phyloP scores from a whole-genome alignment of 1,140 invertebrate species.

The Drosophila miranda region DNA sequence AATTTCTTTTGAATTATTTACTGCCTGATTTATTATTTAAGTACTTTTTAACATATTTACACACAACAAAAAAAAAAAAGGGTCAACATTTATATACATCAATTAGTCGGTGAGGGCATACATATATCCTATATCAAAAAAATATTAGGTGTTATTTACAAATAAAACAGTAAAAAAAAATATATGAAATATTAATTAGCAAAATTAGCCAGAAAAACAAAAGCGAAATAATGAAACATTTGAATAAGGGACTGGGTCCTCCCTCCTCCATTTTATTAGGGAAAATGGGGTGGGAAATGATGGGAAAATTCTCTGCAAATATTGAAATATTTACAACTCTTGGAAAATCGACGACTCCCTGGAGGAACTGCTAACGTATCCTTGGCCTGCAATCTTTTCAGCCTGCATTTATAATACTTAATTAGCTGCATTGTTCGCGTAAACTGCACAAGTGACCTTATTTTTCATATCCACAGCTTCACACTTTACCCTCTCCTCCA shows the following conservation, averaged over 20 bases:
- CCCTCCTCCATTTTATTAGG: not conserved
- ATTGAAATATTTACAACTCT: conserved; percentile 4
- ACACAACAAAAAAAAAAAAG: conserved; percentile 11
- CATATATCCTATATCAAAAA: conserved; percentile 4
- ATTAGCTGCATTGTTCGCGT: conserved; percentile 73
- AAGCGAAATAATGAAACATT: conserved; percentile 15
- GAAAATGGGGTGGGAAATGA: not conserved
- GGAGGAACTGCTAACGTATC: conserved; percentile 4
- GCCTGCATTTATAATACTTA: conserved; percentile 71
- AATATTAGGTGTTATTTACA: conserved; percentile 49
- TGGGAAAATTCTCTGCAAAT: not conserved
- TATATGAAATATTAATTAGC: conserved; percentile 30
- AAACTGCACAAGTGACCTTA: conserved; percentile 62
- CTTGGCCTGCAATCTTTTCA: conserved; percentile 26
- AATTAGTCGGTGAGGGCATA: not conserved
- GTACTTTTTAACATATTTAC: conserved; percentile 35
- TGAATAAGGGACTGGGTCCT: not conserved
- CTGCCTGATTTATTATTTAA: conserved; percentile 28
- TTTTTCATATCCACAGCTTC: conserved; percentile 1
- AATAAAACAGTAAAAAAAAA: conserved; percentile 8
- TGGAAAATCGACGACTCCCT: conserved; percentile 34
- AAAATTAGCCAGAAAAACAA: conserved; percentile 24
- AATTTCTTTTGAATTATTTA: conserved; percentile 22
- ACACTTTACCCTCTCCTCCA: too few species aligned
- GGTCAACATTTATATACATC: conserved; percentile 35